Evolutionary conservation across 2,113 vertebrate species (phyloP).

Genomic region (Poicephalus meyeri): DNA sequence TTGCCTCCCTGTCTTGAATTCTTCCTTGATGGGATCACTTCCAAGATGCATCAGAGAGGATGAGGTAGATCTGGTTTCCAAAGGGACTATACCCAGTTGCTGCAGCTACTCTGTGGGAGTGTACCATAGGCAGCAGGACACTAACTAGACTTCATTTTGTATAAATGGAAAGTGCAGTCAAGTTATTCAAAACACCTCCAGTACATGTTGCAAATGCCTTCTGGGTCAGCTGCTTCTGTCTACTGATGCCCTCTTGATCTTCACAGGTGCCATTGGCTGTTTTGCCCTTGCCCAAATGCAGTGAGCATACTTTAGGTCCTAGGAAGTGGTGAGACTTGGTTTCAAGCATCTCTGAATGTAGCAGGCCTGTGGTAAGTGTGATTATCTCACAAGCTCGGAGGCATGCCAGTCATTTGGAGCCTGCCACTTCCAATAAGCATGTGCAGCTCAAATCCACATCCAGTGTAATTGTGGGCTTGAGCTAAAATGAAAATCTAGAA

Average conservation of each 20-base stretch:
- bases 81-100: neutral
- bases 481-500: neutral
- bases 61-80: neutral
- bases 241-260: neutral
- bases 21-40: neutral
- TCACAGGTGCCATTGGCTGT: neutral
- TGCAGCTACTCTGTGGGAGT: neutral
- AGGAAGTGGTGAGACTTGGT: neutral
- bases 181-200: neutral
- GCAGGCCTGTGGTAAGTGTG: neutral
- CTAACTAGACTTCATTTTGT: neutral
- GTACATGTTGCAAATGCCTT: neutral
- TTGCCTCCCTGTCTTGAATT: neutral
- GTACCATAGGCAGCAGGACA: neutral
- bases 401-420: neutral
- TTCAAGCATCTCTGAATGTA: constrained; percentile 37
- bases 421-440: neutral
- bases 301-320: neutral
- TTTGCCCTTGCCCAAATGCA: neutral
- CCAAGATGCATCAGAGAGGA: neutral
- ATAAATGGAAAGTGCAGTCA: neutral
- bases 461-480: neutral
- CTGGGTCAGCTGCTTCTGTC: neutral
- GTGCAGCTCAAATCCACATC: neutral
- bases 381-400: constrained; percentile 16